These are phyloP conservation scores for Watsonalla cultraria DNA, from an alignment of 2,888 invertebrate species.

Conservation along the genomic window DNA sequence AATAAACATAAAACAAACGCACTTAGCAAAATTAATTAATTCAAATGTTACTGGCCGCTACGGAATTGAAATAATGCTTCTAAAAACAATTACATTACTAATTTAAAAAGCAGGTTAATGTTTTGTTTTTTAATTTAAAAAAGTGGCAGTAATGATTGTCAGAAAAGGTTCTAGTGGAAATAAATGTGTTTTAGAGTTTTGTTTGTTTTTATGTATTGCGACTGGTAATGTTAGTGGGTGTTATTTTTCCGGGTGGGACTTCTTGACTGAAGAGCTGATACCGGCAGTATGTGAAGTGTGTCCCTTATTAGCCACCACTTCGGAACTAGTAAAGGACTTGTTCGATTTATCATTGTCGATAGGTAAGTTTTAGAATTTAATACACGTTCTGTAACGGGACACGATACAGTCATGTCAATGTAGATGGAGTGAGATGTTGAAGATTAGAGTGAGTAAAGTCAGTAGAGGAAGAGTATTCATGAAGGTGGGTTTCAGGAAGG, in stretches of 20 bases:
- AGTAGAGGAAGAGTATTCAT: too few relatives aligned
- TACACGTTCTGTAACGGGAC: too few relatives aligned
- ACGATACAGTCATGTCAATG: too few relatives aligned
- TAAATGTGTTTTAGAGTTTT: constrained; percentile 27
- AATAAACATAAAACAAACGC: neutral
- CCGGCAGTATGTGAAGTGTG: constrained; percentile 47
- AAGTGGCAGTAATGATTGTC: constrained; percentile 26
- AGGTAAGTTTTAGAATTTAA: constrained; percentile 41
- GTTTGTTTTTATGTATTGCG: constrained; percentile 30
- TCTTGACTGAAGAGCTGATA: constrained; percentile 48
- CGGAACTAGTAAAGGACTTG: constrained; percentile 43
- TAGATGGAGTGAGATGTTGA: too few relatives aligned
- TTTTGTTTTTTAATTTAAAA: constrained; percentile 11
- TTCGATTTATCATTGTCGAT: constrained; percentile 33
- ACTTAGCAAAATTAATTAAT: neutral
- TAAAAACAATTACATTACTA: neutral
- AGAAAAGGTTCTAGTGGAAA: constrained; percentile 26
- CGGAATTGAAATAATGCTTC: neutral
- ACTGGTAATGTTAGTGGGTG: constrained; percentile 40
- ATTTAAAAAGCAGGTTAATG: constrained; percentile 6
- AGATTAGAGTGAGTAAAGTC: too few relatives aligned
- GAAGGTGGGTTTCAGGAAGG: too few relatives aligned
- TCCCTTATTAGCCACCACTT: constrained; percentile 48
- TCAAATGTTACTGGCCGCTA: neutral
- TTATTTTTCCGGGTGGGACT: constrained; percentile 53